Evolutionary conservation across 2,797 vertebrate genomes (phyloP).

Genomic region (Pseudochirops cupreus): DNA sequence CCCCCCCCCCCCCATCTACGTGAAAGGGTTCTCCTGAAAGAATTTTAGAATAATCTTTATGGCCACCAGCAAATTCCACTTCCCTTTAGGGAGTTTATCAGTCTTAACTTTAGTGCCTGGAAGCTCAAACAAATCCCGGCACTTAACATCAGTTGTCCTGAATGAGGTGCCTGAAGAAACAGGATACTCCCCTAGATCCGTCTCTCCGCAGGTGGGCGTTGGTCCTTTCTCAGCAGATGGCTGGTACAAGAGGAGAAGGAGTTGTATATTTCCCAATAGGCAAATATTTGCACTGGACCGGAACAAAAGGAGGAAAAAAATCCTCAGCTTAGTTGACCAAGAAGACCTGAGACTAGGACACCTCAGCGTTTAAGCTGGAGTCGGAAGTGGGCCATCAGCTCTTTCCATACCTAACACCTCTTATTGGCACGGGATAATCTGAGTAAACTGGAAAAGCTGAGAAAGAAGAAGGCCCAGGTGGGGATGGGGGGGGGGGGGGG

Average conservation of each 20-base stretch:
- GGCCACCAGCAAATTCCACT: conserved; percentile 55
- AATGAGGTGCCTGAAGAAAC: conserved; percentile 80
- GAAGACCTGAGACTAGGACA: conserved; percentile 82
- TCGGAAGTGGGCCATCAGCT: conserved; percentile 51
- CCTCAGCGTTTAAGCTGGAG: conserved; percentile 83
- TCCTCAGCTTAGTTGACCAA: conserved; percentile 73
- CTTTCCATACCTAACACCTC: conserved; percentile 3
- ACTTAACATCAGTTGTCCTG: conserved; percentile 69
- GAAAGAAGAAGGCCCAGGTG: background rate
- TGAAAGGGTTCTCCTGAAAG: conserved; percentile 41
- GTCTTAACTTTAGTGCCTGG: conserved; percentile 75
- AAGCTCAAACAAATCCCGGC: conserved; percentile 79
- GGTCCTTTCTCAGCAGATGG: conserved; percentile 84
- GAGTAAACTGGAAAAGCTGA: background rate
- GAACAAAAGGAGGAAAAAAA: conserved; percentile 79
- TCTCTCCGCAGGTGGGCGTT: conserved; percentile 81
- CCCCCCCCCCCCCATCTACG: background rate
- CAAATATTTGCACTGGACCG: conserved; percentile 87
- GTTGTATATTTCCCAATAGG: conserved; percentile 80
- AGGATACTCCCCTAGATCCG: conserved; percentile 85
- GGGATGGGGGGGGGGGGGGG: background rate
- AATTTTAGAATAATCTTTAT: conserved; percentile 62
- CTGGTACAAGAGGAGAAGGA: conserved; percentile 80
- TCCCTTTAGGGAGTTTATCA: conserved; percentile 77
- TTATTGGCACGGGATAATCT: background rate